Conservation (phyloP, 2,888 invertebrate genomes). For the Microchrysa polita region DNA sequence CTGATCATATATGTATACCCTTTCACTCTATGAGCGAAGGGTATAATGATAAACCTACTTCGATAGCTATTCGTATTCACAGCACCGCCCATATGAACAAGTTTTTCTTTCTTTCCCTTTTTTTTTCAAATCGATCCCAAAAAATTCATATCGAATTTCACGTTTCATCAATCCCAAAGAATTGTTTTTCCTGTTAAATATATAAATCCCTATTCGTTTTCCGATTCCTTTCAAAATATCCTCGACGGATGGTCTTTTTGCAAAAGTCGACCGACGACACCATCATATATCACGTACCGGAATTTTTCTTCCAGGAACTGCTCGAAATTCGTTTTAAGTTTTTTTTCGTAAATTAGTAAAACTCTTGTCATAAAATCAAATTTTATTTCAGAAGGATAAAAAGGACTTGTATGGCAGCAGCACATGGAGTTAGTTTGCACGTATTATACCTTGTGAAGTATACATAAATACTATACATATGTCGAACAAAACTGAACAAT, state of each 20-base stretch:
- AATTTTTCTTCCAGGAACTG: constrained; percentile 7
- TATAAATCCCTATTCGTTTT: neutral
- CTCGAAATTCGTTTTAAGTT: neutral
- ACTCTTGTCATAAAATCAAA: constrained; percentile 22
- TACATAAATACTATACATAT: too few relatives aligned
- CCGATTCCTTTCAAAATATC: constrained; percentile 1
- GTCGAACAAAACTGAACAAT: constrained; percentile 1
- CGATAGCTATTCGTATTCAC: constrained; percentile 9
- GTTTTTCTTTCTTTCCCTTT: too few relatives aligned
- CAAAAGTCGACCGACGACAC: neutral
- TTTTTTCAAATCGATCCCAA: neutral
- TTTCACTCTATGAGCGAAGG: too few relatives aligned
- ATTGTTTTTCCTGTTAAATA: constrained; percentile 1
- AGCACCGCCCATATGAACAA: neutral
- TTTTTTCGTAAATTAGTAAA: constrained; percentile 19
- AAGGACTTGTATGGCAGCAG: constrained; percentile 3
- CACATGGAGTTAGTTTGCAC: neutral
- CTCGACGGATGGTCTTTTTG: constrained; percentile 9
- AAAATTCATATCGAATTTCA: constrained; percentile 9
- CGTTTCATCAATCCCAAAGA: neutral
- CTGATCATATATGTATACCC: too few relatives aligned
- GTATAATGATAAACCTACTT: too few relatives aligned
- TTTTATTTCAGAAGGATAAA: constrained; percentile 24
- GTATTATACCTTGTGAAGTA: neutral
- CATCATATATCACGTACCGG: neutral